Conservation (phyloP, 2,888 invertebrate species). For the Gryllus longicercus region DNA sequence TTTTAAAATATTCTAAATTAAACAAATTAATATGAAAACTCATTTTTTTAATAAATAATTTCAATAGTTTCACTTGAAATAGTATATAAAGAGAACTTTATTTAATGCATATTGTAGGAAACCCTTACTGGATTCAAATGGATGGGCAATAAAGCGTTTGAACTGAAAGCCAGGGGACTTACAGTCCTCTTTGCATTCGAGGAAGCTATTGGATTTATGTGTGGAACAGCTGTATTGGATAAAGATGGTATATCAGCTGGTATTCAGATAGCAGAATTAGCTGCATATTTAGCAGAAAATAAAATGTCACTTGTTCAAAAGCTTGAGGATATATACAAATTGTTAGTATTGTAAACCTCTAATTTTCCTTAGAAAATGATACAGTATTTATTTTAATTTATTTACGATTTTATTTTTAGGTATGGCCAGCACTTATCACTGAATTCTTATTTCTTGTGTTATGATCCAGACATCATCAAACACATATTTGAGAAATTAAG, state of each 20-base stretch:
- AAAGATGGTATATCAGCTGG: conserved; percentile 96
- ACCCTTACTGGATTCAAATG: conserved; percentile 99
- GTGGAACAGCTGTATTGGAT: conserved; percentile 80
- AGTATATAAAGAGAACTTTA: not conserved
- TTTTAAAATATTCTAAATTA: not conserved
- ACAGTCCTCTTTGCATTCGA: conserved; percentile 91
- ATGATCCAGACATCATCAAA: conserved; percentile 65
- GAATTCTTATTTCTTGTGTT: conserved; percentile 87
- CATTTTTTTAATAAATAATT: not conserved
- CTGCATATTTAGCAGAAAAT: conserved; percentile 62
- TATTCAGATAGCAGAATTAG: conserved; percentile 71
- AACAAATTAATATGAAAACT: not conserved
- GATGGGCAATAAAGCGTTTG: conserved; percentile 89
- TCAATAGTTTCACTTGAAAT: not conserved
- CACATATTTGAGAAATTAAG: conserved; percentile 79
- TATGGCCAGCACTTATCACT: conserved; percentile 87
- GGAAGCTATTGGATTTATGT: conserved; percentile 98
- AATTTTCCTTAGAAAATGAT: not conserved
- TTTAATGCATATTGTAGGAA: conserved; percentile 59
- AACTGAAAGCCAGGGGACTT: conserved; percentile 68
- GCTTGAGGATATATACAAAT: conserved; percentile 70
- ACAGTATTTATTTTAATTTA: not conserved
- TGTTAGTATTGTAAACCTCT: conserved; percentile 47
- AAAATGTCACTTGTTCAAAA: conserved; percentile 49
- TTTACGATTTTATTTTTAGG: conserved; percentile 45